phyloP scores from a whole-genome alignment of 2,113 vertebrate genomes.

The Cyprinodon variegatus region DNA sequence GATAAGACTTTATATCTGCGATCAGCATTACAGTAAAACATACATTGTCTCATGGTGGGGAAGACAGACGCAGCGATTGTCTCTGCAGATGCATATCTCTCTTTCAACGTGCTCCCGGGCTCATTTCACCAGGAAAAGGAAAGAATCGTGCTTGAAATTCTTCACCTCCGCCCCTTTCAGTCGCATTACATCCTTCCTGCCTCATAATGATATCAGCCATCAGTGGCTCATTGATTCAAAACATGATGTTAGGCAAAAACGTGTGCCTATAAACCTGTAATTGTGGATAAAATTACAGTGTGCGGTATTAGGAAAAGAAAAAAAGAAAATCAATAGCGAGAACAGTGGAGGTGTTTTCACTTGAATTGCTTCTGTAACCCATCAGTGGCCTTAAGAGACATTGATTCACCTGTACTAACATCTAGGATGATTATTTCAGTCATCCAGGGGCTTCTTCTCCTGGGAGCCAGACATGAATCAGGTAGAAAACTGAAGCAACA shows the following conservation, averaged over 20 bases:
- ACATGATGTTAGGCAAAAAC: not conserved
- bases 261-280: slow-evolving; percentile 14
- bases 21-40: not conserved
- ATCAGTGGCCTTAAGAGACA: slow-evolving; percentile 46
- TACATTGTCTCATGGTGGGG: slow-evolving; percentile 1
- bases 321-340: slow-evolving; percentile 36
- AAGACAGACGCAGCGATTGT: slow-evolving; percentile 11
- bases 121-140: slow-evolving; percentile 18
- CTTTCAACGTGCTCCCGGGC: not conserved
- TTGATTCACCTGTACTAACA: slow-evolving; percentile 46
- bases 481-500: slow-evolving; percentile 61
- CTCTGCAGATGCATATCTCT: slow-evolving; percentile 16
- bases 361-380: slow-evolving; percentile 32
- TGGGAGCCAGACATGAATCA: slow-evolving; percentile 71
- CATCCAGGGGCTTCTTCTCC: slow-evolving; percentile 49
- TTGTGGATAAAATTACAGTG: slow-evolving; percentile 31
- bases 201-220: slow-evolving; percentile 25
- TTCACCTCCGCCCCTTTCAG: not conserved
- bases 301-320: slow-evolving; percentile 18
- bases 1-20: slow-evolving; percentile 7
- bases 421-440: slow-evolving; percentile 69
- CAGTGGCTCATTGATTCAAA: slow-evolving; percentile 10
- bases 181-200: not conserved
- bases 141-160: slow-evolving; percentile 8
- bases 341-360: slow-evolving; percentile 37